Conservation (phyloP, 2,888 invertebrate genomes). For the Idaea biselata region DNA sequence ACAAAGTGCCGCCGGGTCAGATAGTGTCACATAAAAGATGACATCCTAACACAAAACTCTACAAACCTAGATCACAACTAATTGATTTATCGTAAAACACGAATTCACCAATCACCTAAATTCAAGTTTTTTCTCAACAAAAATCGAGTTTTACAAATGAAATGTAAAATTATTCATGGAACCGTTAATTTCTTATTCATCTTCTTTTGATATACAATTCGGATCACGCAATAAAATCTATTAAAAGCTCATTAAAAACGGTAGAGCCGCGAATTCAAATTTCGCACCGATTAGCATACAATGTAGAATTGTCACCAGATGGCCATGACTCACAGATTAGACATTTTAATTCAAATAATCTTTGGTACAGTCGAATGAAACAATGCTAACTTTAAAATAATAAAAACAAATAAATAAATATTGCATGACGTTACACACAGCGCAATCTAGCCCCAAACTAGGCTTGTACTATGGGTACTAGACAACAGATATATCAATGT, state of each 20-base stretch:
- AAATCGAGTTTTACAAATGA: not conserved
- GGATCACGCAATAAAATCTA: conserved; percentile 31
- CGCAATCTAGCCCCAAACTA: no score
- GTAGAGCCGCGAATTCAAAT: conserved; percentile 43
- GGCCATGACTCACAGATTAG: conserved; percentile 38
- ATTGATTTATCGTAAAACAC: not conserved
- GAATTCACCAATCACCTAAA: not conserved
- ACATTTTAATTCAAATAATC: conserved; percentile 8
- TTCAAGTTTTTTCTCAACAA: not conserved
- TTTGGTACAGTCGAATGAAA: conserved; percentile 24
- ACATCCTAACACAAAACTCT: not conserved
- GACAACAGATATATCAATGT: no score
- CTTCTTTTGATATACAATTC: conserved; percentile 14
- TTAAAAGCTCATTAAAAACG: conserved; percentile 49
- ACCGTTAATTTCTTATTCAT: not conserved
- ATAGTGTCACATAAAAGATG: not conserved
- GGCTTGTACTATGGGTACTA: no score
- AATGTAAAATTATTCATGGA: conserved; percentile 1
- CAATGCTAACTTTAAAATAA: conserved; percentile 20
- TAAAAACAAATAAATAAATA: not conserved
- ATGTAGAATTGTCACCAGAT: conserved; percentile 45
- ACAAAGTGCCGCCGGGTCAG: no score
- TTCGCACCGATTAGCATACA: conserved; percentile 60
- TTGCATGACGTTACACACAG: no score
- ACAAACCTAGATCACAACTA: not conserved